A percentile compares a stretch with the other conserved stretches of the same genome.
phyloP scores from a whole-genome alignment of 2,888 invertebrate species.

The Mycogona germanica region DNA sequence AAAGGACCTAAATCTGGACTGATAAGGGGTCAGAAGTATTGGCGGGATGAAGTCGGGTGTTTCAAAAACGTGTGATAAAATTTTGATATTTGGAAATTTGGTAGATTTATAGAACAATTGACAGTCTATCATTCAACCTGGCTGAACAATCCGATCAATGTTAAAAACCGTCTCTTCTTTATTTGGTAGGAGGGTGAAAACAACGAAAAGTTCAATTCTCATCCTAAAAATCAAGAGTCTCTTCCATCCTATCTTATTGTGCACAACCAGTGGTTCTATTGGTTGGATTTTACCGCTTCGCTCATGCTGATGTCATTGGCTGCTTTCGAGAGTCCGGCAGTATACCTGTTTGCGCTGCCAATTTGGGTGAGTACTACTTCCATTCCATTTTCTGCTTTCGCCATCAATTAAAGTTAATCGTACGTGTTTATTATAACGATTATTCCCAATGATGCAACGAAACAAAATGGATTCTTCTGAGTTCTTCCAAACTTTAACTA shows the following conservation, averaged over 20 bases:
- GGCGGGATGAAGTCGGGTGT: no score
- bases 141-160: background rate
- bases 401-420: background rate
- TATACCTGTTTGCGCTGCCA: conserved; percentile 44
- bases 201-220: conserved; percentile 82
- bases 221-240: conserved; percentile 67
- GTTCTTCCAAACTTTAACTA: no score
- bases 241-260: conserved; percentile 75
- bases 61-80: no score
- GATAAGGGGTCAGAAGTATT: no score
- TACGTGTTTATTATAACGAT: no score
- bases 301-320: conserved; percentile 60
- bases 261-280: conserved; percentile 77
- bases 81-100: no score
- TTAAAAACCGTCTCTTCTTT: conserved; percentile 17
- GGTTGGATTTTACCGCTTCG: conserved; percentile 62
- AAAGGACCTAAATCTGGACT: no score
- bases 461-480: no score
- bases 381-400: background rate
- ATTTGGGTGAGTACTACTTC: conserved; percentile 15
- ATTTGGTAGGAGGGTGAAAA: conserved; percentile 66
- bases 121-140: background rate
- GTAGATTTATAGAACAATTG: background rate
- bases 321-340: conserved; percentile 67
- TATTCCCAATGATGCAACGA: no score